phyloP scores from a whole-genome alignment of 2,797 vertebrate genomes.

The Falco peregrinus region DNA sequence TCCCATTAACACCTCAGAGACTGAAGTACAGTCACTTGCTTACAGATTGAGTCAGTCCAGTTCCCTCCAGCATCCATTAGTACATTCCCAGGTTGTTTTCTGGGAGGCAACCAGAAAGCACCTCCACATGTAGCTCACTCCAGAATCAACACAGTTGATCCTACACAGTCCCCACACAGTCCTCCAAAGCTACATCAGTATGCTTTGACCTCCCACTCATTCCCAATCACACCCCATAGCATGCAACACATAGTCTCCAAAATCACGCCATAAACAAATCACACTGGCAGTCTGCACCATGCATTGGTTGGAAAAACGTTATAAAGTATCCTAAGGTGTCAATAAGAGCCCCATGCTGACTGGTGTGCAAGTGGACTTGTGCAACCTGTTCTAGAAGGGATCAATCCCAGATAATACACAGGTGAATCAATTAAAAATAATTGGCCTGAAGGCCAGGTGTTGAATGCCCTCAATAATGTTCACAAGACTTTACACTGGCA shows the following conservation, averaged over 20 bases:
- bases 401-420: neutral
- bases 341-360: neutral
- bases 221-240: neutral
- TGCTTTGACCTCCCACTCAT: neutral
- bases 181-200: neutral
- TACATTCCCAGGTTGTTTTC: neutral
- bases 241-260: neutral
- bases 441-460: neutral
- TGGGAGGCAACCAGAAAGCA: neutral
- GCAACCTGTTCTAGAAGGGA: neutral
- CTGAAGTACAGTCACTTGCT: neutral
- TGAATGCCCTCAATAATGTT: neutral
- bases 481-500: neutral
- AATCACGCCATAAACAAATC: neutral
- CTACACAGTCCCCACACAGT: neutral
- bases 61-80: neutral
- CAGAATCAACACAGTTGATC: neutral
- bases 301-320: neutral
- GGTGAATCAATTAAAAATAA: neutral
- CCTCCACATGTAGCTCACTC: neutral
- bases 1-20: neutral
- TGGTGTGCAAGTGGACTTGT: neutral
- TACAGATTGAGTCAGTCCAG: neutral
- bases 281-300: neutral
- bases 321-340: neutral